A percentile compares a stretch with the other conserved stretches of the same genome.
Evolutionary conservation across 2,888 invertebrate genomes (phyloP).

Genomic region (Agriopis marginaria): DNA sequence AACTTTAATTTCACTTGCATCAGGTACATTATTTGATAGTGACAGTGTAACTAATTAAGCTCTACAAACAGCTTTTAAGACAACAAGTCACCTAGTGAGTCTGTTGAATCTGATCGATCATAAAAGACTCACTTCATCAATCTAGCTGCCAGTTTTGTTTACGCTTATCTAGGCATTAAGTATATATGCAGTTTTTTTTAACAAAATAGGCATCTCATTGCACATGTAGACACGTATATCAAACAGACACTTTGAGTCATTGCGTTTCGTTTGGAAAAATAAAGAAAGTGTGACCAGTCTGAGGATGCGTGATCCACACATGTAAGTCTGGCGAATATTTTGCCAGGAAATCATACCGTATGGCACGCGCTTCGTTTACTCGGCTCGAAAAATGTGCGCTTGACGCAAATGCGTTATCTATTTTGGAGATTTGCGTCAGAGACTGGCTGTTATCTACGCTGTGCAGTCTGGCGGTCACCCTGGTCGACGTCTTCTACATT

Average conservation of each 20-base stretch:
- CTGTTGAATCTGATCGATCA: conserved; percentile 8
- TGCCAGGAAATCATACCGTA: conserved; percentile 78
- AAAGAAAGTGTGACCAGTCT: conserved; percentile 66
- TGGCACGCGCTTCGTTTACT: conserved; percentile 77
- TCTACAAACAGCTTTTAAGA: too few species aligned
- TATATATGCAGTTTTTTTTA: conserved; percentile 11
- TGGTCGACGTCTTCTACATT: conserved; percentile 56
- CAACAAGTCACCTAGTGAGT: conserved; percentile 9
- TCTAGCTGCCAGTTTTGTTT: conserved; percentile 18
- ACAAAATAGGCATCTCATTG: conserved; percentile 37
- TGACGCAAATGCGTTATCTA: conserved; percentile 87
- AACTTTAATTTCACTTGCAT: conserved; percentile 17
- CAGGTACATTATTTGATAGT: conserved; percentile 14
- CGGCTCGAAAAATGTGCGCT: conserved; percentile 82
- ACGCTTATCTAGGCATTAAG: conserved; percentile 31
- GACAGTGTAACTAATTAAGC: conserved; percentile 10
- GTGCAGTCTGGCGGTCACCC: conserved; percentile 79
- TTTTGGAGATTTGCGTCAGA: conserved; percentile 84
- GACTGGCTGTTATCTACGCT: conserved; percentile 75
- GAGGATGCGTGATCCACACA: conserved; percentile 66
- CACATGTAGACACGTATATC: conserved; percentile 19
- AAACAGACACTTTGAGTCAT: conserved; percentile 52
- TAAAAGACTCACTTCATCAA: neutral
- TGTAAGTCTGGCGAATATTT: conserved; percentile 72
- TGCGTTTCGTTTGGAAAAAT: conserved; percentile 61